Conservation (phyloP, 2,888 invertebrate genomes). For the Trissolcus japonicus region DNA sequence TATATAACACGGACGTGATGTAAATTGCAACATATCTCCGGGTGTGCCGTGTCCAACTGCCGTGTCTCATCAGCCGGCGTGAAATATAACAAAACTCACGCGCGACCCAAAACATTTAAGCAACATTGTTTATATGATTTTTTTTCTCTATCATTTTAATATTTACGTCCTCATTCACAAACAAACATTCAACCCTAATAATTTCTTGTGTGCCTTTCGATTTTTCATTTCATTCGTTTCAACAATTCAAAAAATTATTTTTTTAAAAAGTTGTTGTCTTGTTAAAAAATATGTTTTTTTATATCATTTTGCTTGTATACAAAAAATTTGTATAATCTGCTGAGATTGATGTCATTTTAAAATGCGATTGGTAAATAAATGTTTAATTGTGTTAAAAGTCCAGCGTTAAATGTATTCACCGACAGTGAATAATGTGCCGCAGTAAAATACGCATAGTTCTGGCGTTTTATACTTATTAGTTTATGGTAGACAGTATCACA, state of each 20-base stretch:
- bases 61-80: conserved; percentile 31
- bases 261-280: too few species aligned
- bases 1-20: conserved; percentile 29
- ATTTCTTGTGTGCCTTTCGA: too few species aligned
- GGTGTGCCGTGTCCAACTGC: conserved; percentile 26
- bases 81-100: conserved; percentile 14
- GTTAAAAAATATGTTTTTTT: too few species aligned
- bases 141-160: too few species aligned
- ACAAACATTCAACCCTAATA: conserved; percentile 10
- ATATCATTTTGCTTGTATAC: too few species aligned
- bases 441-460: conserved; percentile 2
- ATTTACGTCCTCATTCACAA: too few species aligned
- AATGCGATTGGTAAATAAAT: background rate
- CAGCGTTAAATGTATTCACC: background rate
- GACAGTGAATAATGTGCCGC: background rate
- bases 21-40: conserved; percentile 2
- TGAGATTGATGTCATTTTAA: too few species aligned
- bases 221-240: too few species aligned
- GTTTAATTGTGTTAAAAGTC: too few species aligned
- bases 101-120: conserved; percentile 18
- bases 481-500: conserved; percentile 12
- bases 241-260: too few species aligned
- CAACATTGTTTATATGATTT: too few species aligned
- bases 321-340: too few species aligned
- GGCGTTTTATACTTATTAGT: conserved; percentile 9